Evolutionary conservation across 2,113 vertebrate species (phyloP), one percentile per base, ranked within the genome.

Genomic region (Salvelinus fontinalis): DNA sequence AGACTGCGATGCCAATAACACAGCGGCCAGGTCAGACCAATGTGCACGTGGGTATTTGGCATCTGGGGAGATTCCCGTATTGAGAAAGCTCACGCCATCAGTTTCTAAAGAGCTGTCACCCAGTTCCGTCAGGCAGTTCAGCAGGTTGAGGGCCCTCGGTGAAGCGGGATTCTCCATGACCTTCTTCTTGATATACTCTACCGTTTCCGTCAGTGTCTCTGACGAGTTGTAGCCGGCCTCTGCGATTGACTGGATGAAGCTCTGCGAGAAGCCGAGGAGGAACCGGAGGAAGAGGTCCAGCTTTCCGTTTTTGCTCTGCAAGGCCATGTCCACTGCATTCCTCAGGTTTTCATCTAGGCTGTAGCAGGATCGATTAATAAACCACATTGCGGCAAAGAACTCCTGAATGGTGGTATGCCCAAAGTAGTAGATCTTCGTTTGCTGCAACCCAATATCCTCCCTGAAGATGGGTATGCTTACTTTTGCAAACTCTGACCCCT

Each of bases 111-210:
- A 76, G 13, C 64, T 54, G 48, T 70, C 72, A 67, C 88, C 69
- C 1, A 86, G 69, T 67, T 90, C 89, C 48, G 60, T 75, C 44
- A 89, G 79, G 72, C 70, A 81, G 65, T 78, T 71, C 20, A 87
- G 73, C 18, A 88, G 68, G 20, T 26, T 27, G 22, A 80, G 34
- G 1, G 74, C 39, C 0, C 4, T 74, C 24, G 71, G 6, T 1
- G 68, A 44, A 2, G 39, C 12, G 72, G 68, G 26, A 4, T 74
- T 73, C 27, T 78, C 68, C 62, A 87, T 70, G 13, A 87, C 75
- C 44, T n/a, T 79, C 60, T 26, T 70, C 62, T 81, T 84, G 66
- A 79, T 74, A 12, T 85, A 59, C 20, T 9, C 3, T 22, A 86
- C 74, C 29, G 80, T 2, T 22, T n/a, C 59, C 2, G 59, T 8